Evolutionary conservation across 2,113 vertebrate genomes (phyloP), one percentile per base, ranked within the genome.

Genomic region (Dicrurus megarhynchus): DNA sequence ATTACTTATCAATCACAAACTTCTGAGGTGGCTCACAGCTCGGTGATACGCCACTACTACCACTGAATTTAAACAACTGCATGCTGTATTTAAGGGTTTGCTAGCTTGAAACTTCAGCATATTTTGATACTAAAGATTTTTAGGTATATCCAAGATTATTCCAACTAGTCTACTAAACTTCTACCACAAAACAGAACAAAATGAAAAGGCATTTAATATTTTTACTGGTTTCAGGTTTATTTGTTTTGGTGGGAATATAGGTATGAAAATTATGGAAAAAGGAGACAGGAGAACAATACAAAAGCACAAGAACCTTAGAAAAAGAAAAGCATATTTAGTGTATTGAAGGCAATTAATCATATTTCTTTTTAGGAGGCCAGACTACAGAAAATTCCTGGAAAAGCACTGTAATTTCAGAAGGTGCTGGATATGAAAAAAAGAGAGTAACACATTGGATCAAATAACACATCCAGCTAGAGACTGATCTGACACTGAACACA

Each of bases 321-420:
- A 87, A 86, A 86, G 16, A 53, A 71, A 93, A 69, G 7, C 10
- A 26, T 65, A 28, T 93, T 83, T 88, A 77, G 15, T 17, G 13
- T 71, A 80, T 67, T 86, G 79, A 87, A 80, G 35, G 30, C 19
- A 93, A 81, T 80, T 77, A 77, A 92, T 84, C 63, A 73, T 81
- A 41, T 85, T 86, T 88, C 47, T n/a, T 77, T 91, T 81, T 70
- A 86, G 59, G 17, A 84, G 52, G 19, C 35, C 59, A 86, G 35
- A 50, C 55, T 69, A 50, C 21, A 93, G 67, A 95, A 93, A 79
- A 85, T 67, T 91, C 50, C 35, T 55, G 60, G 79, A 90, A 83
- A 94, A 93, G 41, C 24, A 23, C 27, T 92, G 93, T 81, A 92
- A 94, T 86, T 86, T 92, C 88, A 94, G 95, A 96, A 96, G 78